phyloP scores from a whole-genome alignment of 2,797 vertebrate species.

The Halcyon leucocephala region DNA sequence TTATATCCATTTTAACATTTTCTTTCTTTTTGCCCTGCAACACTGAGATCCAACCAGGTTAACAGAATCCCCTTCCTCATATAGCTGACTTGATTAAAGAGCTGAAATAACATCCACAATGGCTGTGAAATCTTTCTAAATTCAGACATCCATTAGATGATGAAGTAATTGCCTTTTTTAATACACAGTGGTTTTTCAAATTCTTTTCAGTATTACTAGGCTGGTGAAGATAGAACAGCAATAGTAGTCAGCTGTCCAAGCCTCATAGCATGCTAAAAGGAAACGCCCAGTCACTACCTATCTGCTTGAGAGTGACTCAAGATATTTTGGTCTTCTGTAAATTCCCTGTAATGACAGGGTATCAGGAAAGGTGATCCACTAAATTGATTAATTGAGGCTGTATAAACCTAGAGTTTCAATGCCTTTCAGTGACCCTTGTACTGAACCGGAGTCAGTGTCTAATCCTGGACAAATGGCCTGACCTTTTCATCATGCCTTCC shows the following conservation, averaged over 20 bases:
- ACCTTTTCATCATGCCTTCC: background rate
- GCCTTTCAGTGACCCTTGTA: background rate
- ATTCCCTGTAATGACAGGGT: background rate
- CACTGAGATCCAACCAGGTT: background rate
- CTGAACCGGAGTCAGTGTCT: background rate
- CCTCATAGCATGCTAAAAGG: background rate
- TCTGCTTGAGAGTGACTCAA: background rate
- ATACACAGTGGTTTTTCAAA: background rate
- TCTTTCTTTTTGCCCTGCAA: background rate
- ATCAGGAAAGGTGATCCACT: background rate
- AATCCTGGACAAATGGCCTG: background rate
- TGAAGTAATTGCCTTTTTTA: slow-evolving; percentile 8
- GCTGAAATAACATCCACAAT: background rate
- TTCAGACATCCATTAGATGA: background rate
- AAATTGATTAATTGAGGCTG: background rate
- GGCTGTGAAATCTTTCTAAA: background rate
- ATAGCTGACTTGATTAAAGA: background rate
- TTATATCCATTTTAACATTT: background rate
- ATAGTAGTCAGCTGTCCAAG: background rate
- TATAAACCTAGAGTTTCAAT: background rate
- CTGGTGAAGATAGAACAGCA: background rate
- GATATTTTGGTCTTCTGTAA: background rate
- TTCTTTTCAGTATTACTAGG: background rate
- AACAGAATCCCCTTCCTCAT: background rate
- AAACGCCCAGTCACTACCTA: background rate